A percentile compares a stretch with the other conserved stretches of the same genome.
These are phyloP conservation scores for Ceriagrion tenellum DNA, from an alignment of 2,888 invertebrate species.

Conservation along the genomic window DNA sequence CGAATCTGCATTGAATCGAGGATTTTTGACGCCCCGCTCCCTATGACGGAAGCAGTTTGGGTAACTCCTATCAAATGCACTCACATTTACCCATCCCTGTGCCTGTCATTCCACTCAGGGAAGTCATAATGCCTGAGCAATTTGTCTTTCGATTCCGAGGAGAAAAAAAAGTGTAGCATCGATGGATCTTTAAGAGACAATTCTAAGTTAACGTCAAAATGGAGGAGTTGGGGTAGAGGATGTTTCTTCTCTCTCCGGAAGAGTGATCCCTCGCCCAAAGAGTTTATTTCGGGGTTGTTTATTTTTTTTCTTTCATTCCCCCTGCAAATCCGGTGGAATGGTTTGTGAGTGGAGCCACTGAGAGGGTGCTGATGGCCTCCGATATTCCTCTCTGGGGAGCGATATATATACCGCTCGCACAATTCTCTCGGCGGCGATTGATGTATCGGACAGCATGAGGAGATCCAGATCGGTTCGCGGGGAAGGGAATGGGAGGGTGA, in stretches of 20 bases:
- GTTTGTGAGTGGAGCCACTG: neutral
- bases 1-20: no score
- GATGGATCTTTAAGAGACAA: neutral
- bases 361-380: conserved; percentile 26
- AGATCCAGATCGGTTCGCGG: neutral
- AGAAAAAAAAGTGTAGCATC: neutral
- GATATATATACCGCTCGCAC: neutral
- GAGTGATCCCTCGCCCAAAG: no score
- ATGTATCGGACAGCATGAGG: neutral
- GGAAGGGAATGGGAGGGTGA: neutral
- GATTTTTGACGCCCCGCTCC: no score
- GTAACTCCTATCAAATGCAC: no score
- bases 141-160: neutral
- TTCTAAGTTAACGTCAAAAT: neutral
- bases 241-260: neutral
- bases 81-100: no score
- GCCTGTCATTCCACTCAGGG: no score
- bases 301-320: neutral
- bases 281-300: neutral
- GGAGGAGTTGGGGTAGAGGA: neutral
- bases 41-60: no score
- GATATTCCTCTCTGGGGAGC: conserved; percentile 31
- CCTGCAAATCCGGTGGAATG: no score
- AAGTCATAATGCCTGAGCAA: neutral
- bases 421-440: neutral